A percentile compares a stretch with the other conserved stretches of the same genome.
These are phyloP conservation scores for Nezara viridula DNA, from an alignment of 2,888 invertebrate genomes.

Conservation along the genomic window DNA sequence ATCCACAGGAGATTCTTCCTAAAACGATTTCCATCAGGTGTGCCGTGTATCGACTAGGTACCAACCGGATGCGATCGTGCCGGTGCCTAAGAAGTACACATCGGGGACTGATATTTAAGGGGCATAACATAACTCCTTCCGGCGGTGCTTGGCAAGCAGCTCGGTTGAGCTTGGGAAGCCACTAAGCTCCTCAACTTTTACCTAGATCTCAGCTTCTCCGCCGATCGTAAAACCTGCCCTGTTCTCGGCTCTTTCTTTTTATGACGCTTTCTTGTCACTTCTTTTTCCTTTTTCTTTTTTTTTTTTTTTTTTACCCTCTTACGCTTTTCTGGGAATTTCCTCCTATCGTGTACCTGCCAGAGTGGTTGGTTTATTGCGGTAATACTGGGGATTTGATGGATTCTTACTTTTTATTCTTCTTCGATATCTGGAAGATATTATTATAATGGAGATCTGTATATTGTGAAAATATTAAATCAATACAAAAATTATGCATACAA, in stretches of 20 bases:
- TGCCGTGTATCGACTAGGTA: neutral
- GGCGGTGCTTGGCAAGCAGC: neutral
- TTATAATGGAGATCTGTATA: no score
- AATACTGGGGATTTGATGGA: neutral
- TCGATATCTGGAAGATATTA: neutral
- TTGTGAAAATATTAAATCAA: no score
- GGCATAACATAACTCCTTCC: neutral
- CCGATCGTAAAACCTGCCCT: slow-evolving; percentile 6
- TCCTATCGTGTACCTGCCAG: neutral
- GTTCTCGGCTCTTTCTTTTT: slow-evolving; percentile 21
- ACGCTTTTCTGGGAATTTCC: neutral
- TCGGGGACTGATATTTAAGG: slow-evolving; percentile 1
- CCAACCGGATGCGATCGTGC: neutral
- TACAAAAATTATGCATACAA: no score
- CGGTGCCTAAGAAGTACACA: neutral
- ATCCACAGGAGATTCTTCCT: neutral
- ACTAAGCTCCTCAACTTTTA: slow-evolving; percentile 22
- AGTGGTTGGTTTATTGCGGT: neutral
- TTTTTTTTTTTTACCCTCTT: neutral
- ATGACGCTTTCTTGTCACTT: slow-evolving; percentile 37
- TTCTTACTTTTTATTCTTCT: neutral
- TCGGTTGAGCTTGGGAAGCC: neutral
- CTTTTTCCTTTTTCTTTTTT: slow-evolving; percentile 14
- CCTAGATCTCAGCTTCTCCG: neutral
- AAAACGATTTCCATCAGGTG: neutral